Percentiles rank a stretch among this genome's conserved stretches.
These are phyloP conservation scores for Oryctes rhinoceros DNA, from an alignment of 1,140 invertebrate genomes.

Conservation along the genomic window DNA sequence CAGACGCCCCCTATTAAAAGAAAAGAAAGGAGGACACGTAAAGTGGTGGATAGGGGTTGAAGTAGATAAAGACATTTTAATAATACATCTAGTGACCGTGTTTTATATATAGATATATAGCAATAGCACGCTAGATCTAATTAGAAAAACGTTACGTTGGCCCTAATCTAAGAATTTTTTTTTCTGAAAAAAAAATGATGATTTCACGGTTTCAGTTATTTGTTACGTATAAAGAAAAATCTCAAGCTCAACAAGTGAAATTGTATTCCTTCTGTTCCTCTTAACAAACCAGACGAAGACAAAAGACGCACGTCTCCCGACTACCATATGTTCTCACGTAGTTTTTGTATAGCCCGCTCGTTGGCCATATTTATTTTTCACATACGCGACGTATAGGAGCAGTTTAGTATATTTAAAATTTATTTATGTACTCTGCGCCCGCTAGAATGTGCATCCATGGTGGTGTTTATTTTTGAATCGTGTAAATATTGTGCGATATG, in stretches of 20 bases:
- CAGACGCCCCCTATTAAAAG: neutral
- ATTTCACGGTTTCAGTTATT: too few species aligned
- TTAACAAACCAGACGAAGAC: neutral
- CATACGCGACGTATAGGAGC: neutral
- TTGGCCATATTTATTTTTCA: conserved; percentile 8
- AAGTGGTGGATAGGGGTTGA: neutral
- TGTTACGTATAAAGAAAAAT: too few species aligned
- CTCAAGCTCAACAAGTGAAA: neutral
- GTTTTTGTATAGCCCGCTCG: neutral
- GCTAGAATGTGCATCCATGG: too few species aligned
- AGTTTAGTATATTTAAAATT: neutral
- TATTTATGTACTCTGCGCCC: too few species aligned
- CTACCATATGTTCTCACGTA: conserved; percentile 13
- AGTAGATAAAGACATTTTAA: conserved; percentile 1
- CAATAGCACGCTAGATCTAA: neutral
- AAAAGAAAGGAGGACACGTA: neutral
- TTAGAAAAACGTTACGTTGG: too few species aligned
- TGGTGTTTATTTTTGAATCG: too few species aligned
- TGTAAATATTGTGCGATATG: too few species aligned
- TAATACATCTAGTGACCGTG: conserved; percentile 14
- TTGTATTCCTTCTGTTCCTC: neutral
- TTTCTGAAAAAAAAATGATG: too few species aligned
- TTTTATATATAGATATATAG: neutral
- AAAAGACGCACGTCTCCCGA: neutral
- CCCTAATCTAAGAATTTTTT: too few species aligned